Base-by-base conservation (phyloP, 2,888 invertebrate genomes). In the Erebia palarica region DNA sequence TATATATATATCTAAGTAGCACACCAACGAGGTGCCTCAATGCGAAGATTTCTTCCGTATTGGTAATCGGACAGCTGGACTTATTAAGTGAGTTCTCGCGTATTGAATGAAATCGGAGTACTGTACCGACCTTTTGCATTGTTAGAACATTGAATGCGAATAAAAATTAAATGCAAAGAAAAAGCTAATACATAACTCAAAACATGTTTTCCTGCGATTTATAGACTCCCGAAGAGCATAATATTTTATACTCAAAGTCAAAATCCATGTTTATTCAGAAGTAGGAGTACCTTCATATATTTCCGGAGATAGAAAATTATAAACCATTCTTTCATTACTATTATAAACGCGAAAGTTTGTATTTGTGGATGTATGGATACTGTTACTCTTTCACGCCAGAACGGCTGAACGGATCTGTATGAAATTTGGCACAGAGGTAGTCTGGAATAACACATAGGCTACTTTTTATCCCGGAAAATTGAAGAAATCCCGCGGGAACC, bases 51-150 rank as follows among this genome's bases (percentile, higher is more conserved):
- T 59, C 53, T 59, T 44, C 63, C 70, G 74, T 70, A 70, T 42
- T 21, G 55, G 63, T 71, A 71, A 72, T 72, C 27, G 36, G 59
- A 21, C 67, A 71, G 68, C 58, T 65, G 61, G 60, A 21, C 21
- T 21, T 59, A 53, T 59, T 53, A n/a, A 51, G 51, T 64, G 27
- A 63, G 59, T 27, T 47, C 63, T 27, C 27, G 2, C 47, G 53
- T 69, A 47, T 49, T 69, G 51, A 68, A 68, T 60, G 59, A 59
- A 60, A 68, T 68, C 58, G 5, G 49, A 59, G 59, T 36, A 51
- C 16, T 8, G 36, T 47, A 27, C 44, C 44, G 66, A 66, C 21
- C 21, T 44, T 66, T 66, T 66, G 66, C 47, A 57, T 3, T 9
- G 16, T 16, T 16, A 51, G n/a, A 51, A 51, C 51, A n/a, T 51